These are phyloP conservation scores for Bettongia penicillata DNA, from an alignment of 2,113 vertebrate genomes.

Conservation along the genomic window DNA sequence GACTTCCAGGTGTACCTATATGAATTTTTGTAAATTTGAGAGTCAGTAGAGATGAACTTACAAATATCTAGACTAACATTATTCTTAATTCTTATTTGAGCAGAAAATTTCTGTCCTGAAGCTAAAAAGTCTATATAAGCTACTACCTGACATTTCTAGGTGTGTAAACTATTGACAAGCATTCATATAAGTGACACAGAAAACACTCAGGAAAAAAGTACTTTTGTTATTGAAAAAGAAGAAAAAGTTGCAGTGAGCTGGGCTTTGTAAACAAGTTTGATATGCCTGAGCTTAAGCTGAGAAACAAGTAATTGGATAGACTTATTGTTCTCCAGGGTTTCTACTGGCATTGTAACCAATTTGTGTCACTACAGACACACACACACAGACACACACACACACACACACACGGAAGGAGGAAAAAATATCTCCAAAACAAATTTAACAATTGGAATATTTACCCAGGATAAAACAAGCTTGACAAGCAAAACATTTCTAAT, in stretches of 20 bases:
- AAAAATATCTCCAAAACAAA: neutral
- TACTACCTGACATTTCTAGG: neutral
- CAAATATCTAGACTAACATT: neutral
- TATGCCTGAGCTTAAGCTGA: neutral
- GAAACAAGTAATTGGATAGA: neutral
- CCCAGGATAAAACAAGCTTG: neutral
- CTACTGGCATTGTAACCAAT: neutral
- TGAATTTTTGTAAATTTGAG: neutral
- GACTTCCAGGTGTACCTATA: neutral
- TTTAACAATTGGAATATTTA: neutral
- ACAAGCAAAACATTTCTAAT: neutral
- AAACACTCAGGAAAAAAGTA: neutral
- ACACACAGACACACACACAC: too few relatives aligned
- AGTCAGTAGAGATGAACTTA: neutral
- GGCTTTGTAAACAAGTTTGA: neutral
- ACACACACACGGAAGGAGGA: neutral
- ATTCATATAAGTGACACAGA: neutral
- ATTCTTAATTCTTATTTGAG: neutral
- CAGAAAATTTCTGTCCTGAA: neutral
- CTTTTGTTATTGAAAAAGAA: neutral
- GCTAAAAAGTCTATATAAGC: neutral
- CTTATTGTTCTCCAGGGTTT: neutral
- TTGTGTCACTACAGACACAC: neutral
- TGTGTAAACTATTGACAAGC: neutral
- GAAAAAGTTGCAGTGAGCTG: neutral